These are phyloP conservation scores for Sphaeridia pumilis DNA, from an alignment of 2,888 invertebrate species.

Conservation along the genomic window DNA sequence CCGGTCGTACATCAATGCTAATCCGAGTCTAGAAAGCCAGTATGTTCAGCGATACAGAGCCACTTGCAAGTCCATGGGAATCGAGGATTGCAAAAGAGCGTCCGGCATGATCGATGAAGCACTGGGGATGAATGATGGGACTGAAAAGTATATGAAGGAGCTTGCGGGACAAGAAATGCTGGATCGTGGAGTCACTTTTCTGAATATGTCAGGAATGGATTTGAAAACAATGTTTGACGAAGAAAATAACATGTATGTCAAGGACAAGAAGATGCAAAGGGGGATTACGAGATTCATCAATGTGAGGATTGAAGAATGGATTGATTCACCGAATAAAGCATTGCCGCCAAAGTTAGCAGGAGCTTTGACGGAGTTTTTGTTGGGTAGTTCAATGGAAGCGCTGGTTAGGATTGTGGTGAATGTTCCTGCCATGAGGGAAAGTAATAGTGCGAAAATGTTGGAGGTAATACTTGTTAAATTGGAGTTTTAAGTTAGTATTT, in stretches of 20 bases:
- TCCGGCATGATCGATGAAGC: conserved; percentile 9
- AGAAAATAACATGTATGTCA: conserved; percentile 21
- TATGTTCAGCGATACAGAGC: conserved; percentile 18
- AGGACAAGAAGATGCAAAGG: conserved; percentile 24
- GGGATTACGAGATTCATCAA: conserved; percentile 30
- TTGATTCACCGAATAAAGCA: not conserved
- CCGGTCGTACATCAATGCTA: conserved; percentile 24
- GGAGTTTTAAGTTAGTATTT: too few species aligned
- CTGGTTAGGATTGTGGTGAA: conserved; percentile 27
- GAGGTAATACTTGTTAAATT: conserved; percentile 15
- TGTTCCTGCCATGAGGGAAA: conserved; percentile 29
- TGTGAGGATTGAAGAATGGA: conserved; percentile 5
- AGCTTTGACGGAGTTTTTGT: conserved; percentile 29
- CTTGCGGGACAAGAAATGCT: conserved; percentile 20
- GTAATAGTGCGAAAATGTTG: conserved; percentile 24
- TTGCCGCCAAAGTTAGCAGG: conserved; percentile 19
- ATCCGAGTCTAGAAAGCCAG: conserved; percentile 19
- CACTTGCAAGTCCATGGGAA: conserved; percentile 29
- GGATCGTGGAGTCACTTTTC: conserved; percentile 31
- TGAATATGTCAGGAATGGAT: conserved; percentile 26
- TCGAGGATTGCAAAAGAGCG: conserved; percentile 23
- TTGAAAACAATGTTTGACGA: conserved; percentile 27
- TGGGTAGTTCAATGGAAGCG: conserved; percentile 20
- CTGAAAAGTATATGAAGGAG: conserved; percentile 8
- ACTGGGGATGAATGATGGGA: conserved; percentile 1